Conservation (phyloP, 1,140 invertebrate species). For the Brachionus rotundiformis region DNA sequence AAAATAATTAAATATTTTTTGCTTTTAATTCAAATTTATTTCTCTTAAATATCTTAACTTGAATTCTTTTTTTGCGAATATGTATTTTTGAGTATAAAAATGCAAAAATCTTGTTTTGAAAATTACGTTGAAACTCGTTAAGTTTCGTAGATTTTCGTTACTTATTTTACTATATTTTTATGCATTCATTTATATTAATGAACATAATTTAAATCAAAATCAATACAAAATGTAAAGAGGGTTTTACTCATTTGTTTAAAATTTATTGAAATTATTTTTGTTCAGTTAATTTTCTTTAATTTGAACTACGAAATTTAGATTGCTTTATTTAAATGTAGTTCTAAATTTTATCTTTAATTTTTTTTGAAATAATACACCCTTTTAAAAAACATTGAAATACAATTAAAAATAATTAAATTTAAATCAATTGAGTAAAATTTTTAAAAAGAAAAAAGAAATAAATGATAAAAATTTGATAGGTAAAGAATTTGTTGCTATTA, state of each 20-base stretch:
- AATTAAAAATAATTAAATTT: too few species aligned
- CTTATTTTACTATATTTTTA: background rate
- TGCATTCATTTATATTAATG: background rate
- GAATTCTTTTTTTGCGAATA: conserved; percentile 29
- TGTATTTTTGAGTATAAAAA: background rate
- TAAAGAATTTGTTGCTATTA: too few species aligned
- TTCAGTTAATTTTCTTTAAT: background rate
- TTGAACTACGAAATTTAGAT: background rate
- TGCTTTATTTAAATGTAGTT: background rate
- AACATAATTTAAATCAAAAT: conserved; percentile 28
- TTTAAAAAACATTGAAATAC: background rate
- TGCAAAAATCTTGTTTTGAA: background rate
- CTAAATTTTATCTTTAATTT: background rate
- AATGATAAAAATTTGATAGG: too few species aligned
- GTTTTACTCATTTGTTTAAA: background rate
- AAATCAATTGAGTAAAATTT: too few species aligned
- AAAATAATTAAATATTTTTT: background rate
- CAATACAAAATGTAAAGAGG: background rate
- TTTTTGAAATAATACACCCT: background rate
- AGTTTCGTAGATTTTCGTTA: conserved; percentile 21
- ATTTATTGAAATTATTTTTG: background rate
- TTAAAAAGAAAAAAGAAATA: too few species aligned
- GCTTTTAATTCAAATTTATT: background rate
- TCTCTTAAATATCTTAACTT: background rate
- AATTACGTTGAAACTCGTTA: conserved; percentile 25